These are phyloP conservation scores for Ameiurus melas DNA, from an alignment of 2,113 vertebrate species.

Conservation along the genomic window DNA sequence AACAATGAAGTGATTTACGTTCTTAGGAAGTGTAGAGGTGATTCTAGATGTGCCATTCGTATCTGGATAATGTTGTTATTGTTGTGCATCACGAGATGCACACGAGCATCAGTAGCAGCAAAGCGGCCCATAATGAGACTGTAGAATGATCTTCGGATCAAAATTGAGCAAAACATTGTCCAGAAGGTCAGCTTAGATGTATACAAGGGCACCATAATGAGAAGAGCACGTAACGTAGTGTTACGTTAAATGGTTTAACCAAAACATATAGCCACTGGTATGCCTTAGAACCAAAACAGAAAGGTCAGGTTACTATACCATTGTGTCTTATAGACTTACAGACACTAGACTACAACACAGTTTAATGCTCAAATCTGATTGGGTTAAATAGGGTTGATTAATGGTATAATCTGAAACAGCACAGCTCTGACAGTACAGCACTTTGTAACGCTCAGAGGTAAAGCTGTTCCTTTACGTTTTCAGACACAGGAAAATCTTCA, in stretches of 20 bases:
- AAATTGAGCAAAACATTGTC: not conserved
- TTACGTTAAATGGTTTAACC: not conserved
- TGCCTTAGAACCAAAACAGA: not conserved
- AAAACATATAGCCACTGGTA: not conserved
- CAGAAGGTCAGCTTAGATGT: not conserved
- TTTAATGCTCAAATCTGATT: not conserved
- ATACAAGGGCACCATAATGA: not conserved
- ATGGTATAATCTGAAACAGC: no score
- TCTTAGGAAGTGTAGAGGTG: not conserved
- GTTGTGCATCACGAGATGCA: not conserved
- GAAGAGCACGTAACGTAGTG: not conserved
- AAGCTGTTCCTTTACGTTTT: not conserved
- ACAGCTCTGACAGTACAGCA: no score
- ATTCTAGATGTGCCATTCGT: not conserved
- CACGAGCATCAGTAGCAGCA: not conserved
- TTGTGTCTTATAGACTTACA: not conserved
- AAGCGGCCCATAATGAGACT: not conserved
- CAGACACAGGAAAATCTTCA: not conserved
- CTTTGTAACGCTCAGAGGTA: not conserved
- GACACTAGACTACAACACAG: not conserved
- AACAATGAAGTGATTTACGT: not conserved
- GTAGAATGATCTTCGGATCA: not conserved
- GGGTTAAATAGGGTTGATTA: not conserved
- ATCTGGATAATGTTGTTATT: not conserved
- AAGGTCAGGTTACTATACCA: not conserved